Evolutionary conservation across 2,888 invertebrate genomes (phyloP), one percentile per base, ranked within the genome.

Genomic region (Anodontia alba): DNA sequence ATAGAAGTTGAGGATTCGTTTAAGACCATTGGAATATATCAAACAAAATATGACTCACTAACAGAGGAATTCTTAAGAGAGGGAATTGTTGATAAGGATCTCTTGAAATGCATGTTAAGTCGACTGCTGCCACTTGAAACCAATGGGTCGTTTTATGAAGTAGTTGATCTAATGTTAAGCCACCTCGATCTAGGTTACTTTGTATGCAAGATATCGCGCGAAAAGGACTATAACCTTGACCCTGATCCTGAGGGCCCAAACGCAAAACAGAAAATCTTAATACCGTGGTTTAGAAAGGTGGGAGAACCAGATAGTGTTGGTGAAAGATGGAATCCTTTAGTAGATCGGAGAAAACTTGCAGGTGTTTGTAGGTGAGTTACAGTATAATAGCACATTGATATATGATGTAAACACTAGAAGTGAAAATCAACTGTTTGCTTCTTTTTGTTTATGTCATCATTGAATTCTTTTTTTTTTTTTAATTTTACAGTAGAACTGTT

Each of bases 121-220:
- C 74, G 86, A 17, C 72, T 91, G 20, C 80, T 92, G 1, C 89
- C 92, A 3, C 75, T 88, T 20, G 92, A 93, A 69, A 73, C 86
- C 7, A 88, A 88, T 68, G 87, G 80, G 62, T 82, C 88, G 7
- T 87, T 92, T 70, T 79, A 87, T 20, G 79, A 87, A 66, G 87
- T 89, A 1, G 31, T 91, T 8, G 73, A 81, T 20, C 69, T 92
- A 12, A 77, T 94, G 20, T 57, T 91, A 7, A 87, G 92, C 17
- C 83, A 84, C 23, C 91, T 93, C 75, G 89, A 92, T 71, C 81
- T 93, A 0, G 93, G 93, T 3, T 93, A 93, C 76, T 90, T 90
- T 2, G 88, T 91, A 20, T 73, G 81, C 0, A 91, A 89, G 71
- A 83, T 76, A 33, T 46, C 49, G 46, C 75, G 70, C 29, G 79